Conservation (phyloP, 2,113 vertebrate genomes). For the Ophiodon elongatus region DNA sequence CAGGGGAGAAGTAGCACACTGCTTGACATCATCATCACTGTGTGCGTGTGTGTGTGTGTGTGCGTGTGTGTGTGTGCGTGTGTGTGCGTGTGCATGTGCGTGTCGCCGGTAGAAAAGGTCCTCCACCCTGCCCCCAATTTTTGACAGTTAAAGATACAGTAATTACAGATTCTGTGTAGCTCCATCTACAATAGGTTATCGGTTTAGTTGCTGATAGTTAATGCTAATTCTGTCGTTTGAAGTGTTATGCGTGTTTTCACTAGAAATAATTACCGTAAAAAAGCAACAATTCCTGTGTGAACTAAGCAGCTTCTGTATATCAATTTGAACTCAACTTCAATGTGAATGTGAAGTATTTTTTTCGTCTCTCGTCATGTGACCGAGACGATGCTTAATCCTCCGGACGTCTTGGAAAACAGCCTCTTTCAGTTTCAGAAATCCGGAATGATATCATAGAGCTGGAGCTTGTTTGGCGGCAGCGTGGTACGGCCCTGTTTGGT, state of each 20-base stretch:
- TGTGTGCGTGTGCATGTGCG: slow-evolving; percentile 14
- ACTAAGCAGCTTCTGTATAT: not conserved
- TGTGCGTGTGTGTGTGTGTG: too few species aligned
- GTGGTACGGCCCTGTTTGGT: slow-evolving; percentile 70
- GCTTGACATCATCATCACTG: slow-evolving; percentile 7
- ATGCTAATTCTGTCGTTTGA: slow-evolving; percentile 10
- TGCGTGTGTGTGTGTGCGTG: slow-evolving; percentile 20
- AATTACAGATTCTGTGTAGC: not conserved
- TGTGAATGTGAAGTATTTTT: not conserved
- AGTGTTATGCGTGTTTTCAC: slow-evolving; percentile 8
- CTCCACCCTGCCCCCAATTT: not conserved
- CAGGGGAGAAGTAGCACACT: slow-evolving; percentile 14
- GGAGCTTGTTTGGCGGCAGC: slow-evolving; percentile 54
- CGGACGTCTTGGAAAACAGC: slow-evolving; percentile 29
- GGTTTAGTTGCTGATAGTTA: slow-evolving; percentile 50
- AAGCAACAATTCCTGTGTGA: not conserved
- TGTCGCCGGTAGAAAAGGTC: not conserved
- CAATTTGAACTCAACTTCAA: not conserved
- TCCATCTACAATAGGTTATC: slow-evolving; percentile 21
- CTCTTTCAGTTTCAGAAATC: slow-evolving; percentile 34
- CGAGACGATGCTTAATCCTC: slow-evolving; percentile 31
- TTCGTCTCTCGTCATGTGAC: slow-evolving; percentile 18
- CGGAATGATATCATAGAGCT: slow-evolving; percentile 61
- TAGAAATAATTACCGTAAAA: slow-evolving; percentile 28
- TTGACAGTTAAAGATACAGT: slow-evolving; percentile 46